A percentile compares a stretch with the other conserved stretches of the same genome.
Conservation (phyloP, 2,888 invertebrate genomes). For the Epinotia demarniana region DNA sequence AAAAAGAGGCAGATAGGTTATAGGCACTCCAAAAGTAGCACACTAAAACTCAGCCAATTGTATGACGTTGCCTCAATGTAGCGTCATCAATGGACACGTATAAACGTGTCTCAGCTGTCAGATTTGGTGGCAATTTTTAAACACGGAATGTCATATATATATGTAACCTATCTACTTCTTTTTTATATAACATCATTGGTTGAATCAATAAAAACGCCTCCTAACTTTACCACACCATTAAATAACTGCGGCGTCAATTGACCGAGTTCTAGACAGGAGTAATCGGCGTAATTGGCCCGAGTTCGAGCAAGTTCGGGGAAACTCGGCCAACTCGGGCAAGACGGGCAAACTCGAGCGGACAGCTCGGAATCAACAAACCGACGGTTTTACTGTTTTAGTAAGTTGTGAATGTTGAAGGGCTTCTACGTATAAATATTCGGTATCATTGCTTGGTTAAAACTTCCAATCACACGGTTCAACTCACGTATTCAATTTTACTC, state of each 20-base stretch:
- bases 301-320: conserved; percentile 11
- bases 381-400: conserved; percentile 17
- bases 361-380: conserved; percentile 23
- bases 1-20: no score
- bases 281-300: conserved; percentile 38
- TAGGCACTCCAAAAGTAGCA: no score
- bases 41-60: no score
- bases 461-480: no score
- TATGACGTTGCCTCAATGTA: no score
- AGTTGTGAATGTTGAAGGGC: not conserved
- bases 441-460: not conserved
- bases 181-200: no score
- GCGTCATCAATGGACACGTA: no score
- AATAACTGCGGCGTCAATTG: conserved; percentile 24
- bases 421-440: not conserved
- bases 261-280: conserved; percentile 26
- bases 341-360: conserved; percentile 3
- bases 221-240: conserved; percentile 9
- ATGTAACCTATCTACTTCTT: no score
- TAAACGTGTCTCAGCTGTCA: no score
- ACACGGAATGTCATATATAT: no score
- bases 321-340: conserved; percentile 9
- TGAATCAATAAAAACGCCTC: conserved; percentile 1
- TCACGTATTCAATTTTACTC: no score
- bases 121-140: no score